Evolutionary conservation across 1,140 invertebrate genomes (phyloP).

Genomic region (Panulirus ornatus): DNA sequence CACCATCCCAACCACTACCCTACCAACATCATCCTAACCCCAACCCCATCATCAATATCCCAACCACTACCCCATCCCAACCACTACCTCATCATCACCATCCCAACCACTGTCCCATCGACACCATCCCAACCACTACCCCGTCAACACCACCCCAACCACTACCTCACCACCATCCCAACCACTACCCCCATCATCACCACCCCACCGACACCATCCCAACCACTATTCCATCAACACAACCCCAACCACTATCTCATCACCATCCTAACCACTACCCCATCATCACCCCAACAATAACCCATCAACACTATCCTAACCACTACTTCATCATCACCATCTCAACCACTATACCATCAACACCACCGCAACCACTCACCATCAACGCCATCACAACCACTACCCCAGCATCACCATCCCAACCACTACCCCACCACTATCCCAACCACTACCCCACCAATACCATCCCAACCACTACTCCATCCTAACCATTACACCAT

Average conservation of each 20-base stretch:
- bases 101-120: not conserved
- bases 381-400: not conserved
- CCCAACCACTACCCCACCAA: not conserved
- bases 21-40: not conserved
- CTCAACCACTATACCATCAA: not conserved
- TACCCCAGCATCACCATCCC: too few relatives aligned
- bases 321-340: not conserved
- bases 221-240: not conserved
- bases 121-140: not conserved
- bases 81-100: not conserved
- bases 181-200: not conserved
- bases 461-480: too few relatives aligned
- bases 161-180: not conserved
- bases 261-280: not conserved
- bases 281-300: not conserved
- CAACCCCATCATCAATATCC: not conserved
- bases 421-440: not conserved
- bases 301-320: not conserved
- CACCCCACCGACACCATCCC: not conserved
- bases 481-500: too few relatives aligned
- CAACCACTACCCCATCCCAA: not conserved
- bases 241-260: not conserved
- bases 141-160: not conserved
- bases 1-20: too few relatives aligned
- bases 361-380: not conserved